phyloP scores from a whole-genome alignment of 2,888 invertebrate species.

The Crocallis elinguaria region DNA sequence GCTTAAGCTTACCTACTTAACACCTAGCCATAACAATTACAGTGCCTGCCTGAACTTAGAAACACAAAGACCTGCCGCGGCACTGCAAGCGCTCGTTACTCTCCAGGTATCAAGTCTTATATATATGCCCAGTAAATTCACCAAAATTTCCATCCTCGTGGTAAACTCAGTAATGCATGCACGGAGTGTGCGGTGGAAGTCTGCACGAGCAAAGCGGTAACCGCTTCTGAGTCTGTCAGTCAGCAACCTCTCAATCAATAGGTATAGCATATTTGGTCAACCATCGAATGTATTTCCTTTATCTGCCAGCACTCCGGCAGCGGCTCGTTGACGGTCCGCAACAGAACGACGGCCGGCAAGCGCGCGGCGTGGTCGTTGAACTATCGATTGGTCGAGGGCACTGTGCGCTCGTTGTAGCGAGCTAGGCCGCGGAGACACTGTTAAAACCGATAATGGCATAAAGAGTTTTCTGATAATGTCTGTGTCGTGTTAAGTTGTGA shows the following conservation, averaged over 20 bases:
- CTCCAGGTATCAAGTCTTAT: too few relatives aligned
- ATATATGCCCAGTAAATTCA: too few relatives aligned
- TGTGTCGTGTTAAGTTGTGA: neutral
- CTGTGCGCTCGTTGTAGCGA: neutral
- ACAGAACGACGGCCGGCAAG: slow-evolving; percentile 7
- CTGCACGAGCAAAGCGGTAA: too few relatives aligned
- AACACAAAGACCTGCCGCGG: too few relatives aligned
- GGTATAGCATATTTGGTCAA: neutral
- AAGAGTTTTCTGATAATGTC: neutral
- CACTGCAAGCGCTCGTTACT: too few relatives aligned
- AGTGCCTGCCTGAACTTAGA: too few relatives aligned
- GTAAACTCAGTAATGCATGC: too few relatives aligned
- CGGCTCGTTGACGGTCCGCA: slow-evolving; percentile 3
- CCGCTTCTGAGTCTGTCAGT: too few relatives aligned
- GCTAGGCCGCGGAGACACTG: slow-evolving; percentile 1
- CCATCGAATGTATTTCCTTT: neutral
- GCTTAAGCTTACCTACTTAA: too few relatives aligned
- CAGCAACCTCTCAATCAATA: neutral
- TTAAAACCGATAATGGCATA: slow-evolving; percentile 5
- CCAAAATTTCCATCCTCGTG: too few relatives aligned
- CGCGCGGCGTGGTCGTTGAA: slow-evolving; percentile 19
- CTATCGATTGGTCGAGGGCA: slow-evolving; percentile 29
- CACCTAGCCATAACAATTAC: too few relatives aligned
- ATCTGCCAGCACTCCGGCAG: neutral
- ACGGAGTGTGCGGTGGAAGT: too few relatives aligned